phyloP scores from a whole-genome alignment of 1,140 invertebrate species.

The Lasioglossum baleicum region DNA sequence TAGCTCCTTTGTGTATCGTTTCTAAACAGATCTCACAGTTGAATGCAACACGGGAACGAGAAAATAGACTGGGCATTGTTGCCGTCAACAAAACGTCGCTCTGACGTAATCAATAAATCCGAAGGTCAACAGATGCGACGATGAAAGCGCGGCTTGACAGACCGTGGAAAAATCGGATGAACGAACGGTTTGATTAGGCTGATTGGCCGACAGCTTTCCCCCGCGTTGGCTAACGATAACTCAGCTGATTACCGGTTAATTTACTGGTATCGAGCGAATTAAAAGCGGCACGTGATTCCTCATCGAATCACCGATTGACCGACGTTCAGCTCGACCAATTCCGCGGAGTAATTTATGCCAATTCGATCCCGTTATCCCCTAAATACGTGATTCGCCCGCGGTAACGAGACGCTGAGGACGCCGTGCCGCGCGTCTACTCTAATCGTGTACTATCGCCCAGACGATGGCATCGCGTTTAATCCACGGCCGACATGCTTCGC shows the following conservation, averaged over 20 bases:
- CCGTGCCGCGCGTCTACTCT: no score
- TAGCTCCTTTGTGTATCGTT: conserved; percentile 12
- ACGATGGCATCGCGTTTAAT: conserved; percentile 25
- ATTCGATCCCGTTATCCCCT: conserved; percentile 22
- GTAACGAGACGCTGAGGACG: conserved; percentile 28
- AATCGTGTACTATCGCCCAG: conserved; percentile 3
- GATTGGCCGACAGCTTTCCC: not conserved
- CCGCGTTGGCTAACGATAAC: conserved; percentile 3
- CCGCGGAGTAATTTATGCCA: conserved; percentile 50
- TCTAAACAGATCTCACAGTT: conserved; percentile 17
- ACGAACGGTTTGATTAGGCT: not conserved
- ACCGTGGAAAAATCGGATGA: not conserved
- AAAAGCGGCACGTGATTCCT: conserved; percentile 60
- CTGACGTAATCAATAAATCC: conserved; percentile 7
- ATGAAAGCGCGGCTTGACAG: not conserved
- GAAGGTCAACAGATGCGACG: conserved; percentile 14
- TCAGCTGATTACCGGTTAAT: conserved; percentile 50
- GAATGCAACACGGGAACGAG: conserved; percentile 19
- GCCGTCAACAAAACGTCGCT: conserved; percentile 6
- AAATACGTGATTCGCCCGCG: conserved; percentile 17
- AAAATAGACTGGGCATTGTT: not conserved
- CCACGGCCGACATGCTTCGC: not conserved
- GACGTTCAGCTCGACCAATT: conserved; percentile 12
- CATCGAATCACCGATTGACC: conserved; percentile 48
- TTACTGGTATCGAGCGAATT: conserved; percentile 40